phyloP scores from a whole-genome alignment of 2,888 invertebrate species.

The Drosophila eohydei region DNA sequence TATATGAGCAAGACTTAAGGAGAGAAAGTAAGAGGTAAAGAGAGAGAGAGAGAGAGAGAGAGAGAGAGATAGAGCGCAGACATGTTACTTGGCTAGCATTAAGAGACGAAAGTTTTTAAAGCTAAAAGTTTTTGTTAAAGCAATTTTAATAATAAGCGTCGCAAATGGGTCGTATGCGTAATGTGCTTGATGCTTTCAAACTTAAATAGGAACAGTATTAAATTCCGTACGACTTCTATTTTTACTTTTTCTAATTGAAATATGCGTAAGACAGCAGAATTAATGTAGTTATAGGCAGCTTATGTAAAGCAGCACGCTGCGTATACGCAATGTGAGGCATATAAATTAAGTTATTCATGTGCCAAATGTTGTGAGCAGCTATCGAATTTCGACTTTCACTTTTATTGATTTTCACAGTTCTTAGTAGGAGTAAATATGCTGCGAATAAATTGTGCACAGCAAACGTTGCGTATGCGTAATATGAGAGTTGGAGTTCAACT shows the following conservation, averaged over 20 bases:
- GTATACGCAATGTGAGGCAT: neutral
- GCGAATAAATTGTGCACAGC: neutral
- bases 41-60: neutral
- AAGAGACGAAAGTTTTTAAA: constrained; percentile 6
- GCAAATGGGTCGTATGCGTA: constrained; percentile 2
- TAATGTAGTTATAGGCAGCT: fast-evolving
- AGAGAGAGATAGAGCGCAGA: neutral
- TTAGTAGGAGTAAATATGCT: neutral
- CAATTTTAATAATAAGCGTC: constrained; percentile 1
- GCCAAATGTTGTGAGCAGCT: neutral
- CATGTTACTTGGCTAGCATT: neutral
- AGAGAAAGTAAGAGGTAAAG: neutral
- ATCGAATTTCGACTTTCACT: neutral
- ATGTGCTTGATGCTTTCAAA: neutral
- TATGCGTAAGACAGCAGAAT: no score
- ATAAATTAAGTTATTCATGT: neutral
- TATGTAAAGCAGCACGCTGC: neutral
- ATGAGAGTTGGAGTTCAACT: neutral
- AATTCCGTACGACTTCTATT: neutral
- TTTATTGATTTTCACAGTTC: neutral
- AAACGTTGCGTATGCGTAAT: constrained; percentile 4
- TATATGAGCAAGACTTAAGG: neutral
- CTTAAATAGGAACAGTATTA: neutral
- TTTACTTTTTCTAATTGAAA: constrained; percentile 1
- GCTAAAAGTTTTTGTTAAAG: neutral